phyloP scores from a whole-genome alignment of 2,797 vertebrate species.

The Acanthiza pusilla region DNA sequence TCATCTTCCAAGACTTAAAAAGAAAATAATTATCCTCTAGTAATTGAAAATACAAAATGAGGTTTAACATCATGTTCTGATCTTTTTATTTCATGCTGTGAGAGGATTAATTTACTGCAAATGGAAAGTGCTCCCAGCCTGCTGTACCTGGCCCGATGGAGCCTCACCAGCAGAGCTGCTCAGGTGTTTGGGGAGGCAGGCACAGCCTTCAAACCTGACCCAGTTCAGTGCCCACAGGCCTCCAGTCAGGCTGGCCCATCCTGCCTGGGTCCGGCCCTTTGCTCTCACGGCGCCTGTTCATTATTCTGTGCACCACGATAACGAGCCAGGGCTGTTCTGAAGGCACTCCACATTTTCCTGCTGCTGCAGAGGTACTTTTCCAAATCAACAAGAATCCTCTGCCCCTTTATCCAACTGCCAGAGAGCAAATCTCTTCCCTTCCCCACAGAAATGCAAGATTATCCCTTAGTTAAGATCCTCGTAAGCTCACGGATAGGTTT shows the following conservation, averaged over 20 bases:
- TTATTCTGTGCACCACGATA: not conserved
- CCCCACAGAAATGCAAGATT: not conserved
- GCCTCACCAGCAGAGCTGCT: not conserved
- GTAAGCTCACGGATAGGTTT: not conserved
- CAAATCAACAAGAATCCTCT: not conserved
- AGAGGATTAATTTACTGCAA: constrained; percentile 49
- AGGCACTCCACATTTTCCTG: not conserved
- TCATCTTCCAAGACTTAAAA: constrained; percentile 46
- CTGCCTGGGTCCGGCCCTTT: not conserved
- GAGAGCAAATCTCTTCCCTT: not conserved
- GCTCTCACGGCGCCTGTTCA: not conserved
- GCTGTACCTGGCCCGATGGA: not conserved
- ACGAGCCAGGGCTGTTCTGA: not conserved
- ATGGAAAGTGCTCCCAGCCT: constrained; percentile 26
- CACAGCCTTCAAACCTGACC: not conserved
- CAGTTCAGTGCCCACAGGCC: not conserved
- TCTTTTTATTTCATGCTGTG: constrained; percentile 51
- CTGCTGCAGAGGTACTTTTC: not conserved
- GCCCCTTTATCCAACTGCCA: not conserved
- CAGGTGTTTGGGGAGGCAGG: not conserved
- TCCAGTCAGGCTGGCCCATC: not conserved
- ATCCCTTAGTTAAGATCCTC: not conserved
- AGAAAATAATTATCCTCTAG: constrained; percentile 55
- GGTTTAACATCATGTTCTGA: constrained; percentile 44
- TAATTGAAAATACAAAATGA: constrained; percentile 61